Conservation (phyloP, 2,888 invertebrate genomes). For the Amiota mariae region DNA sequence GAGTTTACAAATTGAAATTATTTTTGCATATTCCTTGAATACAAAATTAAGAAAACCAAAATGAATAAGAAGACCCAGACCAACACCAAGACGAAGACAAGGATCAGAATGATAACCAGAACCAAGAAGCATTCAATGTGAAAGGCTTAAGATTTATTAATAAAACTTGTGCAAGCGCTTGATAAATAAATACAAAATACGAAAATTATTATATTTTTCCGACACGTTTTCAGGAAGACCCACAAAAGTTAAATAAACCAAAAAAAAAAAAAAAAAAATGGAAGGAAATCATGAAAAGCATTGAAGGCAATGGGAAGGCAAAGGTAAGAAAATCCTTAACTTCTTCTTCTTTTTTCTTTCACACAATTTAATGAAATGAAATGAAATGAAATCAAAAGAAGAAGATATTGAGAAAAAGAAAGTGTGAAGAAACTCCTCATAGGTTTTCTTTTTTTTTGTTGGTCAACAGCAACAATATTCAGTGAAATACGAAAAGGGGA, state of each 20-base stretch:
- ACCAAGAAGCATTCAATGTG: no score
- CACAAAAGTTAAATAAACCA: background rate
- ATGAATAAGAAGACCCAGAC: background rate
- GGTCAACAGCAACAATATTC: no score
- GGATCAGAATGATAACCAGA: no score
- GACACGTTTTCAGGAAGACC: slow-evolving; percentile 3
- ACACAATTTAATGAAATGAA: slow-evolving; percentile 29
- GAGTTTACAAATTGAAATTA: slow-evolving; percentile 3
- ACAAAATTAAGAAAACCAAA: slow-evolving; percentile 13
- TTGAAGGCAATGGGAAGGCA: no score
- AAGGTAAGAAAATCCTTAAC: no score
- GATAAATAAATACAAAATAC: slow-evolving; percentile 13
- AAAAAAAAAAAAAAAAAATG: no score
- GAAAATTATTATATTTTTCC: background rate
- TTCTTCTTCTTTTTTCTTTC: background rate
- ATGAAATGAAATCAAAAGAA: background rate
- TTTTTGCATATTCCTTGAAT: slow-evolving; percentile 20
- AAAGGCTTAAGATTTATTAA: slow-evolving; percentile 9
- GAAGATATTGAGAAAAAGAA: no score
- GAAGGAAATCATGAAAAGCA: background rate
- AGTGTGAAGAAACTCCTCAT: no score
- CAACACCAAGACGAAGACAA: no score
- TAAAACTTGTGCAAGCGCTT: slow-evolving; percentile 5
- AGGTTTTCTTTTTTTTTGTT: no score
- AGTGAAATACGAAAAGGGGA: background rate